Percentiles rank a stretch among this genome's conserved stretches.
These are phyloP conservation scores for Mugil cephalus DNA, from an alignment of 2,113 vertebrate species.

Conservation along the genomic window DNA sequence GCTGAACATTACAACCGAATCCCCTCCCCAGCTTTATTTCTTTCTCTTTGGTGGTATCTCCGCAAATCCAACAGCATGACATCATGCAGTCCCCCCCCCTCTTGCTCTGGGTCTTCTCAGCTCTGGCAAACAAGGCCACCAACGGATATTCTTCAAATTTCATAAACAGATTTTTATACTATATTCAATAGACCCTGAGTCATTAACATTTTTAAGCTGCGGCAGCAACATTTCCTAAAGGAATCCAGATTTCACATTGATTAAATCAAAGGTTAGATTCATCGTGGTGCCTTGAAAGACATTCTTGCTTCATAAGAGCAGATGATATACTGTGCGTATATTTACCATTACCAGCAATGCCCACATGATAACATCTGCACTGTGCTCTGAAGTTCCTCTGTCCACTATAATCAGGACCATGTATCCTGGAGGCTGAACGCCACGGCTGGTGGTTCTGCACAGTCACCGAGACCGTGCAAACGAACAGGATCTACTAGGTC, in stretches of 20 bases:
- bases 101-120: conserved; percentile 53
- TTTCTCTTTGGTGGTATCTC: conserved; percentile 66
- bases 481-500: conserved; percentile 29
- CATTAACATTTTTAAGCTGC: conserved; percentile 8
- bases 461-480: conserved; percentile 3
- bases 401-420: conserved; percentile 49
- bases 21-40: conserved; percentile 60
- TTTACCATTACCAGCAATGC: conserved; percentile 17
- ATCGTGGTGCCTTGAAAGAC: background rate
- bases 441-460: background rate
- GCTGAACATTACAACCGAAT: conserved; percentile 62
- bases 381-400: conserved; percentile 16
- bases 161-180: conserved; percentile 12
- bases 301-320: background rate
- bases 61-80: conserved; percentile 71
- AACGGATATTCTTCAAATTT: conserved; percentile 47
- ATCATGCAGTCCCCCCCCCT: conserved; percentile 60
- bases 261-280: background rate
- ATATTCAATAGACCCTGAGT: conserved; percentile 12
- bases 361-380: conserved; percentile 11
- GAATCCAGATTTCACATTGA: conserved; percentile 3
- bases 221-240: background rate
- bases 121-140: conserved; percentile 67
- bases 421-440: conserved; percentile 28
- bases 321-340: background rate